Conservation (phyloP, 2,113 vertebrate genomes). For the Ceyx cyanopectus region DNA sequence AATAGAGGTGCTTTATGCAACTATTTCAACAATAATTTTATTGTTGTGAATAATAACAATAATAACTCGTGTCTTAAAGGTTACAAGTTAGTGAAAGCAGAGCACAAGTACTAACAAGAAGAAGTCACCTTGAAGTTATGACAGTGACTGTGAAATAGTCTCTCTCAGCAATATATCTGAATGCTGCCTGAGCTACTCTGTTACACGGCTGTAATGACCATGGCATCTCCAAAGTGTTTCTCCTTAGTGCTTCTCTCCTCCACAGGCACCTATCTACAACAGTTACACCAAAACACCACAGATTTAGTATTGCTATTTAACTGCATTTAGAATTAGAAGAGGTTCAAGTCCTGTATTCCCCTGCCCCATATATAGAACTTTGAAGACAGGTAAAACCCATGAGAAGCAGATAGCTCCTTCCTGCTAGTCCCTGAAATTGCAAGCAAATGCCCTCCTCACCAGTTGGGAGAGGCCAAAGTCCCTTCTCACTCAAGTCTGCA, state of each 20-base stretch:
- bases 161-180: neutral
- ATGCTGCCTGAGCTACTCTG: neutral
- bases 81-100: neutral
- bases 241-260: neutral
- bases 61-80: neutral
- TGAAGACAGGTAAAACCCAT: neutral
- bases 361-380: fast-evolving
- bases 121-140: neutral
- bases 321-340: neutral
- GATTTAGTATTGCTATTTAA: neutral
- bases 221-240: neutral
- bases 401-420: neutral
- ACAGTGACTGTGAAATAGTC: neutral
- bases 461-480: neutral
- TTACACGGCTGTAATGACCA: neutral
- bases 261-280: neutral
- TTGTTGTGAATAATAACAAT: no score
- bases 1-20: neutral
- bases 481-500: neutral
- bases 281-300: neutral
- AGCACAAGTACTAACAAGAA: neutral
- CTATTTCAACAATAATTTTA: neutral
- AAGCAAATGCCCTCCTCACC: neutral
- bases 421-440: neutral
- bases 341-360: neutral